Evolutionary conservation across 2,888 invertebrate species (phyloP).

Genomic region (Cenopis cana): DNA sequence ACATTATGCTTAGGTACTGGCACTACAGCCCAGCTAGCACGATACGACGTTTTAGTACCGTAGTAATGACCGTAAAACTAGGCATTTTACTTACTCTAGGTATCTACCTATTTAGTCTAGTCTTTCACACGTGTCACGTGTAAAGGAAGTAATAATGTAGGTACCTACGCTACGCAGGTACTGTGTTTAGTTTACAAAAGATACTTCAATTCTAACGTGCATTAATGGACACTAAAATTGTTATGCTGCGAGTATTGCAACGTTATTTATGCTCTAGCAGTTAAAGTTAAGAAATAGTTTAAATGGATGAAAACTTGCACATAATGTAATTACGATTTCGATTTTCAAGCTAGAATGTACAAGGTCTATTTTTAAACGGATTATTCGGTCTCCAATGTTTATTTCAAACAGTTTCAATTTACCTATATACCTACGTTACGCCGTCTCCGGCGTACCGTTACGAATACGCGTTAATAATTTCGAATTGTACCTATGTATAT

Average conservation of each 20-base stretch:
- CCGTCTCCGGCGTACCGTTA: background rate
- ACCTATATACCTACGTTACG: background rate
- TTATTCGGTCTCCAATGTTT: background rate
- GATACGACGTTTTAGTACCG: no score
- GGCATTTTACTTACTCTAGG: background rate
- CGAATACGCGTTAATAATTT: constrained; percentile 18
- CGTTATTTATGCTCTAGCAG: constrained; percentile 4
- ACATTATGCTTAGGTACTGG: no score
- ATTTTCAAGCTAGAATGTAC: background rate
- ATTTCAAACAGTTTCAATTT: background rate
- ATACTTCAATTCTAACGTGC: background rate
- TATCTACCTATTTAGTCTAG: background rate
- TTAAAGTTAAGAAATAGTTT: background rate
- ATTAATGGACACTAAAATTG: background rate
- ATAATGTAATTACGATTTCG: background rate
- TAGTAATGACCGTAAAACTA: background rate
- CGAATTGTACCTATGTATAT: no score
- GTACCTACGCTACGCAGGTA: no score
- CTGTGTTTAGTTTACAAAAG: no score
- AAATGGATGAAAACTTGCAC: background rate
- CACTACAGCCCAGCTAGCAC: no score
- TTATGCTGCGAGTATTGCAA: background rate
- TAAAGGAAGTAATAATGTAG: background rate
- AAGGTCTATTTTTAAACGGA: background rate
- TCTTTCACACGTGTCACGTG: background rate